Base-by-base conservation (phyloP, 2,797 vertebrate genomes). In the Halcyon smyrnensis region DNA sequence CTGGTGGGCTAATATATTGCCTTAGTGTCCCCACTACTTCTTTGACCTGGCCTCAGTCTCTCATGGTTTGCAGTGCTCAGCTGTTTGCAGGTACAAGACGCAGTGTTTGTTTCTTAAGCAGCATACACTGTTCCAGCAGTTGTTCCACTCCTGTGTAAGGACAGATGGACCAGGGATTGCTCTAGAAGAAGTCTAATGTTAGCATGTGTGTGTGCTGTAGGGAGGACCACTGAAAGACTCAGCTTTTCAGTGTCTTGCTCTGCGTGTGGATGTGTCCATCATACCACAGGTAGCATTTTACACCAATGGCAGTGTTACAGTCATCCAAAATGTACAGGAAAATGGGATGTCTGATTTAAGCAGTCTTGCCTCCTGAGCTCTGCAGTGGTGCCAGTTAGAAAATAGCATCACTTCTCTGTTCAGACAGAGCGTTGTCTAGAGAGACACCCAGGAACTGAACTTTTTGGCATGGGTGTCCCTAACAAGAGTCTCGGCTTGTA, bases 241-340 rank as follows among this genome's bases (percentile, higher is more conserved):
- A 23, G 1, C 27, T 79, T 43, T 51, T 41, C 6, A 8, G n/a
- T 28, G 37, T 32, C 48, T 30, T 10, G 27, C 20, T 28, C 24
- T 45, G 51, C 0, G 0, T 41, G 50, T 64, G 65, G 60, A 32
- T 53, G 17, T 8, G 36, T 37, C 3, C 15, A 3, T 12, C 48
- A 2, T 39, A 12, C 6, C 39, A 45, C 25, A 63, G 45, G 32
- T 68, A 57, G n/a, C 46, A 15, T 46, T 36, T 54, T 59, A 54
- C 39, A 80, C 25, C 64, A 45, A 12, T 9, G 20, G 24, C 53
- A 50, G 34, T 6, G 15, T 41, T 48, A 37, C 5, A n/a, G 32
- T 20, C 32, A 34, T 9, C 34, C 27, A 17, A 64, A 71, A 60
- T 4, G 6, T 67, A 7, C 20, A 25, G 45, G 63, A 23, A 24